Conservation (phyloP, 2,888 invertebrate genomes). For the Drosophila barbarae region DNA sequence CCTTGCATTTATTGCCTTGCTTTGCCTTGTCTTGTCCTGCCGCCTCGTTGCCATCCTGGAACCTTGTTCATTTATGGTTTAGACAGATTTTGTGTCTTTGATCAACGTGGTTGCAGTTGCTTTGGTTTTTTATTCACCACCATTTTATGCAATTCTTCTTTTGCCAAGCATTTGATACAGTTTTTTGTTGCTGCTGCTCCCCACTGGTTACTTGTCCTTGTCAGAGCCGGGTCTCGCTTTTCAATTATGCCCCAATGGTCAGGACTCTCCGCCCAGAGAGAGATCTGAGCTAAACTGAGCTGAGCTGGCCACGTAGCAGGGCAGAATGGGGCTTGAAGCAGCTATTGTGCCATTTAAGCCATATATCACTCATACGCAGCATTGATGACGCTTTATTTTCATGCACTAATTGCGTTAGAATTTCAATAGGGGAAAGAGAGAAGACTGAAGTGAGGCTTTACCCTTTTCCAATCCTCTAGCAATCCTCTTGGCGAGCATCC, state of each 20-base stretch:
- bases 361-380: constrained; percentile 73
- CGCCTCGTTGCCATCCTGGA: constrained; percentile 3
- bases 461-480: background rate
- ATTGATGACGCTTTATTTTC: constrained; percentile 68
- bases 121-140: background rate
- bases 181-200: constrained; percentile 14
- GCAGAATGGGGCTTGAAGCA: background rate
- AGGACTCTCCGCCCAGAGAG: constrained; percentile 8
- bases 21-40: background rate
- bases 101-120: constrained; percentile 36
- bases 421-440: constrained; percentile 53
- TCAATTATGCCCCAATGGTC: constrained; percentile 51
- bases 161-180: constrained; percentile 24
- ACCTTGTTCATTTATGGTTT: constrained; percentile 53
- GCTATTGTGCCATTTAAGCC: constrained; percentile 62
- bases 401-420: constrained; percentile 73
- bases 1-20: constrained; percentile 10
- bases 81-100: constrained; percentile 49
- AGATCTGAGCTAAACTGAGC: background rate
- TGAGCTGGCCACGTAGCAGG: background rate
- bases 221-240: constrained; percentile 47
- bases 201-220: constrained; percentile 26
- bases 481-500: constrained; percentile 2
- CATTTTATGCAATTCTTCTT: constrained; percentile 27
- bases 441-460: background rate